Base-by-base conservation (phyloP, 2,888 invertebrate species). In the Eupelmus urozonus region DNA sequence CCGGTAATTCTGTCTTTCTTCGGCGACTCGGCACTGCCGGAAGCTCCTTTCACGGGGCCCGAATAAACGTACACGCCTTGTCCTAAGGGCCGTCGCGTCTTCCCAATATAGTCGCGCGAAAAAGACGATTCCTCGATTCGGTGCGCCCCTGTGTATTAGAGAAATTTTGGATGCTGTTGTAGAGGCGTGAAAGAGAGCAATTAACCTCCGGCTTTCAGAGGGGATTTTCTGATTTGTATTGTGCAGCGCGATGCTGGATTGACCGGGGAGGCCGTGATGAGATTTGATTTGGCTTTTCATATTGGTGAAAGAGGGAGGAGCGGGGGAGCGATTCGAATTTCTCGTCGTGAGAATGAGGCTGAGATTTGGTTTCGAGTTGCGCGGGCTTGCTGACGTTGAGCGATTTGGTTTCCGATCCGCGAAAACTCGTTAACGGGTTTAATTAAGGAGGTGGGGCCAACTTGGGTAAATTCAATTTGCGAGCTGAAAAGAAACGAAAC, bases 1-100 rank as follows among this genome's bases (percentile, higher is more conserved):
- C 81, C 82, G 82, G 84, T 88, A 87, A 87, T 88, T 87, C 86
- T 83, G 82, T 85, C 85, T 85, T 87, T 87, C 86, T 87, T 85
- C 81, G 25, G 53, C 71, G 80, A 76, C 82, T 86, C 83, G 87
- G 86, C 85, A 83, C 82, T 76, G n/a, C 83, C 86, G 87, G 88
- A 87, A 88, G 87, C 85, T 85, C 83, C 84, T 87, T 88, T 88
- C 87, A 88, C 83, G 84, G 82, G 85, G 83, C 81, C 85, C 82
- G 85, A 87, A 60, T 51, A 51, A 16, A 55, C 45, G 18, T 27
- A 70, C 42, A 49, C 42, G 29, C 2, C n/a, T 27, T 4, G 5
- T 34, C 34, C 34, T 34, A 34, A 3, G 18, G 20, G 45, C 27
- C 23, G 25, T n/a, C 27, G 29, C 2, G 45, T 65, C 55, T 73